A percentile compares a stretch with the other conserved stretches of the same genome.
Conservation (phyloP, 1,140 invertebrate species). For the Leguminivora glycinivorella region DNA sequence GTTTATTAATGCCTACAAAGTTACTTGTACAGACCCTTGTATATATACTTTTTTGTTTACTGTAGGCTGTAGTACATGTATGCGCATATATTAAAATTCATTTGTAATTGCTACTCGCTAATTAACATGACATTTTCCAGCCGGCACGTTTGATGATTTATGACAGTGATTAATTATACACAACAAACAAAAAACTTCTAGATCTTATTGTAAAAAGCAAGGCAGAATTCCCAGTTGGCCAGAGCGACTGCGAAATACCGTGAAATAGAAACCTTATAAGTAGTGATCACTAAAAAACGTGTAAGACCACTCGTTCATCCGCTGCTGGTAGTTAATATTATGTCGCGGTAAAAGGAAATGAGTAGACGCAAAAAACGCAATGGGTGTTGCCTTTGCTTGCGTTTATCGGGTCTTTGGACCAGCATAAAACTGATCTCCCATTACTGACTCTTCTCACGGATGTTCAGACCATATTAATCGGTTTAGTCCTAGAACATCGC, state of each 20-base stretch:
- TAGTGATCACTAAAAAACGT: slow-evolving; percentile 1
- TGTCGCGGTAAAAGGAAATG: slow-evolving; percentile 25
- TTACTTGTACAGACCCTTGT: no score
- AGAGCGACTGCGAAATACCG: not conserved
- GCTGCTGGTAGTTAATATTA: slow-evolving; percentile 26
- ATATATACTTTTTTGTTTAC: not conserved
- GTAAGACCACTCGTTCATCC: slow-evolving; percentile 21
- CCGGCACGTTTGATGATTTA: not conserved
- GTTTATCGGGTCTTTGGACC: not conserved
- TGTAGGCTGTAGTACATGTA: not conserved
- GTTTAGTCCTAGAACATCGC: not conserved
- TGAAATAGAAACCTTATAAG: slow-evolving; percentile 27
- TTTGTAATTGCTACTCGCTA: not conserved
- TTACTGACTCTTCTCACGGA: not conserved
- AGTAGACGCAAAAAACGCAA: slow-evolving; percentile 18
- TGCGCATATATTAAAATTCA: slow-evolving; percentile 10
- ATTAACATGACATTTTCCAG: not conserved
- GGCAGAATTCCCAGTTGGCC: slow-evolving; percentile 1
- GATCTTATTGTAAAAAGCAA: not conserved
- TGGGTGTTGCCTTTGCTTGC: not conserved
- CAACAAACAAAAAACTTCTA: not conserved
- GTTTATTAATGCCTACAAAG: no score
- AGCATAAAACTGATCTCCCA: not conserved
- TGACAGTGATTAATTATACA: slow-evolving; percentile 8
- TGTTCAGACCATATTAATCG: not conserved